phyloP scores from a whole-genome alignment of 2,113 vertebrate genomes.

The Mesembrinibis cayennensis region DNA sequence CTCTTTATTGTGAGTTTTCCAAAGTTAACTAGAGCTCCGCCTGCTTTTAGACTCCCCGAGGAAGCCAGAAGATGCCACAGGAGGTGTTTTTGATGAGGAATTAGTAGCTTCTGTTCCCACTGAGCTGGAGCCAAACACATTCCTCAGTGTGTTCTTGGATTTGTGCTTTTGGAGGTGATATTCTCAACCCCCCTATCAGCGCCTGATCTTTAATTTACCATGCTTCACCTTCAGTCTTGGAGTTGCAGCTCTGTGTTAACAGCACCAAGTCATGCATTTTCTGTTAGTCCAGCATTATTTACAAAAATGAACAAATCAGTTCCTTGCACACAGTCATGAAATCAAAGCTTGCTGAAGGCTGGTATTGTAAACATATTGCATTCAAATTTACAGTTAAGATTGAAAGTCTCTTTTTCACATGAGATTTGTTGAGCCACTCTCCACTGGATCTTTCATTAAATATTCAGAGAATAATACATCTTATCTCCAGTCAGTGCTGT shows the following conservation, averaged over 20 bases:
- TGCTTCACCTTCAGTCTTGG: not conserved
- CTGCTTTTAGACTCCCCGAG: not conserved
- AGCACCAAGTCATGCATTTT: not conserved
- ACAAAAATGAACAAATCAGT: not conserved
- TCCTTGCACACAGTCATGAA: not conserved
- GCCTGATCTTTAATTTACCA: not conserved
- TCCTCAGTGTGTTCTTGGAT: not conserved
- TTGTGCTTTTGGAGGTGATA: not conserved
- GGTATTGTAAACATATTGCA: not conserved
- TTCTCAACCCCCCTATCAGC: not conserved
- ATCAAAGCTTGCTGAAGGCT: not conserved
- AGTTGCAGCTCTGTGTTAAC: not conserved
- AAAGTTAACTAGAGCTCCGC: not conserved
- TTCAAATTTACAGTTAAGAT: not conserved
- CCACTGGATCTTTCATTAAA: not conserved
- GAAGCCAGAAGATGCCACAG: not conserved
- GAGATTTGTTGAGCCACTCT: not conserved
- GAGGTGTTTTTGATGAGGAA: constrained; percentile 2
- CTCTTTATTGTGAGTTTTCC: not conserved
- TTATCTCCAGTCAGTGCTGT: not conserved
- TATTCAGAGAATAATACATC: not conserved
- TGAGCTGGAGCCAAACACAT: not conserved
- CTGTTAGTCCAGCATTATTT: not conserved
- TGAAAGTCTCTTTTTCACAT: not conserved
- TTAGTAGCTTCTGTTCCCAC: constrained; percentile 51